Base-by-base conservation (phyloP, 1,140 invertebrate genomes). In the Panulirus ornatus region DNA sequence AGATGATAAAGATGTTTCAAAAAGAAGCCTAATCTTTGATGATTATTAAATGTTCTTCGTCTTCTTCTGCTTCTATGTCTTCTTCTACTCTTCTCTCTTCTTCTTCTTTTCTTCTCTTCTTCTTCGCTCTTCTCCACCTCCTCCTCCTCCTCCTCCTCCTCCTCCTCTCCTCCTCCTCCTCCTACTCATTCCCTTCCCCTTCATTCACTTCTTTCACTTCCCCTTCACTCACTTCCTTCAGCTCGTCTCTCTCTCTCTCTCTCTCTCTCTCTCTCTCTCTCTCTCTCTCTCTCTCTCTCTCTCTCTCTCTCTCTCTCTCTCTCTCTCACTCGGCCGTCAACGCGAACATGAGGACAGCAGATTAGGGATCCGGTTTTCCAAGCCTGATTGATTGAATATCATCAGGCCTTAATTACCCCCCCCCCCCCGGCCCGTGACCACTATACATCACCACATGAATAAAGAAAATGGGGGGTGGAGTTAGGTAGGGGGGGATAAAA, bases 111-210 rank as follows among this genome's bases (percentile, higher is more conserved):
- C n/a, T 38, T 63, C 34, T 27, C 34, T 83, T 38, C 30, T 54
- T 82, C 30, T n/a, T 19, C 30, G 22, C 30, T 51, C 27, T 83
- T 19, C 34, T 36, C 34, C 36, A 14, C 51, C n/a, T 63, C 14
- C 22, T 79, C 79, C 36, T 58, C 30, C n/a, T 38, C 36, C 63
- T 16, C 30, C 54, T 82, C 79, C 44, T 54, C n/a, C 54, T 82
- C 38, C 19, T 81, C 79, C 40, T 63, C 34, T 63, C 16, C 36
- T 22, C 34, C 11, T 54, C 30, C 51, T 66, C 36, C 19, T 27
- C n/a, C n/a, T n/a, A 30, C 36, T 63, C 3, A 19, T 83, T 36
- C 54, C 30, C 9, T 83, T 30, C 6, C 2, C 27, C 16, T 40
- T 22, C 22, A 27, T 40, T 2, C 27, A 0, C 51, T 66, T 63